phyloP scores from a whole-genome alignment of 2,797 vertebrate genomes.

The Manis crassicaudata region DNA sequence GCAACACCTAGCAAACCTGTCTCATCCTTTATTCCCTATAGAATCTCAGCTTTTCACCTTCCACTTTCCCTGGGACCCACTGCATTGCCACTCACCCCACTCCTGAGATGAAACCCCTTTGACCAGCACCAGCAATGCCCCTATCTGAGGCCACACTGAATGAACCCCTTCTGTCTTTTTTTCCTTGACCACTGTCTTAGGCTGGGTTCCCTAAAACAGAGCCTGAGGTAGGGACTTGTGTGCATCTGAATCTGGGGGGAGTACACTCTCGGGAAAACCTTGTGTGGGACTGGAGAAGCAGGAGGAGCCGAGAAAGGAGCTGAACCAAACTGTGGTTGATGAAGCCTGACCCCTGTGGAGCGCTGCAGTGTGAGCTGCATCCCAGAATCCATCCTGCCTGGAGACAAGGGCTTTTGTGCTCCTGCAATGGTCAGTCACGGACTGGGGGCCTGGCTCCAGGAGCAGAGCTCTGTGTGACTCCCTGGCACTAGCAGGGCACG shows the following conservation, averaged over 20 bases:
- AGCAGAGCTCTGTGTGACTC: neutral
- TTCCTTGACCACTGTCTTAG: neutral
- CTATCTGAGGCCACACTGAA: neutral
- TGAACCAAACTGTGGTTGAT: neutral
- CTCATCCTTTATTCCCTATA: neutral
- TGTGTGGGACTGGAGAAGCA: no score
- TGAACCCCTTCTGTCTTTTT: neutral
- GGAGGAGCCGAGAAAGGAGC: neutral
- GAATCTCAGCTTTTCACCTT: neutral
- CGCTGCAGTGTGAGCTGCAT: no score
- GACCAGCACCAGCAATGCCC: neutral
- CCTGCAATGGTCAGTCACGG: neutral
- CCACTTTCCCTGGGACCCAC: accelerated
- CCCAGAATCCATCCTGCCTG: neutral
- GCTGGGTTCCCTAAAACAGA: neutral
- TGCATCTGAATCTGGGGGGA: neutral
- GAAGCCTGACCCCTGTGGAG: neutral
- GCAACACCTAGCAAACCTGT: neutral
- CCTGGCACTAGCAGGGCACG: neutral
- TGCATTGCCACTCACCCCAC: neutral
- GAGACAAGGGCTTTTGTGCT: neutral
- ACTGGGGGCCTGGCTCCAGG: neutral
- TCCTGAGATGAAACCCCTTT: neutral
- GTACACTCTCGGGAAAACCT: no score
- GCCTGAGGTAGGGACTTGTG: neutral